These are phyloP conservation scores for Pheosia tremula DNA, from an alignment of 2,888 invertebrate genomes.

Conservation along the genomic window DNA sequence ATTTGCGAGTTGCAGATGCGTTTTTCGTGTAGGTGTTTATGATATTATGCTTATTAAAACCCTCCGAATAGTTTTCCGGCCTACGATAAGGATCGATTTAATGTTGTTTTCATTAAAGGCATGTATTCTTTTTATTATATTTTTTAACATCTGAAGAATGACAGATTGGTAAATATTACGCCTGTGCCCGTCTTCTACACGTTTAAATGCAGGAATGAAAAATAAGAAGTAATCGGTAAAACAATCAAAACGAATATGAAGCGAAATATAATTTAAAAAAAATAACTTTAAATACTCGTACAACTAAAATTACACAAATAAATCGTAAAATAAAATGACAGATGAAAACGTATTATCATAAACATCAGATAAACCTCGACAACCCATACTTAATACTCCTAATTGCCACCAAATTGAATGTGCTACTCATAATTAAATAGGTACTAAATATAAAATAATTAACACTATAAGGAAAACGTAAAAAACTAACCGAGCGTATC, in stretches of 20 bases:
- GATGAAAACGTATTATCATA: background rate
- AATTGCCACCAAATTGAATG: slow-evolving; percentile 10
- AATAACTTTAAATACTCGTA: too few species aligned
- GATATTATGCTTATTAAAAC: slow-evolving; percentile 37
- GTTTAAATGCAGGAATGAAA: too few species aligned
- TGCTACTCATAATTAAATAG: background rate
- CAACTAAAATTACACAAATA: background rate
- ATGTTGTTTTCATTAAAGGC: too few species aligned
- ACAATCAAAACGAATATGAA: too few species aligned
- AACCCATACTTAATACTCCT: slow-evolving; percentile 5
- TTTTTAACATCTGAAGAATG: too few species aligned
- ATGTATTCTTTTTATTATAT: too few species aligned
- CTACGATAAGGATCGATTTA: slow-evolving; percentile 18
- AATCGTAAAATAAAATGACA: background rate
- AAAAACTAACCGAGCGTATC: slow-evolving; percentile 58
- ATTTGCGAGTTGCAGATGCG: slow-evolving; percentile 37
- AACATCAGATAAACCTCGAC: background rate
- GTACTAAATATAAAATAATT: slow-evolving; percentile 19
- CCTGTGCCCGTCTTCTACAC: too few species aligned
- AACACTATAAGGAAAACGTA: slow-evolving; percentile 25
- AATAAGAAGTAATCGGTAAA: too few species aligned
- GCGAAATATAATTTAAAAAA: too few species aligned
- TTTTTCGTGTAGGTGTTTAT: slow-evolving; percentile 40
- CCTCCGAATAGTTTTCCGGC: slow-evolving; percentile 12
- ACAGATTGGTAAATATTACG: too few species aligned